These are phyloP conservation scores for Halesus radiatus DNA, from an alignment of 1,140 invertebrate genomes.

Conservation along the genomic window DNA sequence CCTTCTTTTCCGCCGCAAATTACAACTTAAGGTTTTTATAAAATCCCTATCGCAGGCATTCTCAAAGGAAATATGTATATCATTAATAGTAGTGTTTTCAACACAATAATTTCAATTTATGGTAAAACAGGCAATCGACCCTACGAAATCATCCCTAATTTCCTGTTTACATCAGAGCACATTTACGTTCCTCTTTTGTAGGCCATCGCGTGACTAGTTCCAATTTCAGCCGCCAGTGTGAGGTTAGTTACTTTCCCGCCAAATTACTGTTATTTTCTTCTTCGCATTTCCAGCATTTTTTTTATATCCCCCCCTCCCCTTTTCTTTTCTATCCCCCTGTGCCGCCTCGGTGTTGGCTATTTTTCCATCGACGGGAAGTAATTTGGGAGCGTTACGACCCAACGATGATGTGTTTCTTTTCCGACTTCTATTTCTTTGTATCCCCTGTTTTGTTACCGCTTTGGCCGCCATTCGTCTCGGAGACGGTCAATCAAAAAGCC, in stretches of 20 bases:
- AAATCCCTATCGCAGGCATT: too few species aligned
- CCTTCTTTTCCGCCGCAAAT: too few species aligned
- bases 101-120: slow-evolving; percentile 23
- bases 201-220: slow-evolving; percentile 47
- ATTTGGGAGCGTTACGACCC: slow-evolving; percentile 41
- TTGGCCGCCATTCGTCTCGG: slow-evolving; percentile 34
- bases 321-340: neutral
- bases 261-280: slow-evolving; percentile 55
- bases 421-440: slow-evolving; percentile 16
- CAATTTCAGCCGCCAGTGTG: slow-evolving; percentile 38
- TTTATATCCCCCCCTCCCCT: neutral
- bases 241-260: slow-evolving; percentile 51
- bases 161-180: slow-evolving; percentile 35
- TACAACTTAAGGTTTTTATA: too few species aligned
- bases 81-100: neutral
- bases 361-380: slow-evolving; percentile 44
- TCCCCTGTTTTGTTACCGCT: slow-evolving; percentile 29
- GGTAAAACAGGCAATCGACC: slow-evolving; percentile 18
- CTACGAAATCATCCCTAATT: slow-evolving; percentile 30
- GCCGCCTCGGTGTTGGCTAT: neutral
- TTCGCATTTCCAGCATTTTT: slow-evolving; percentile 41
- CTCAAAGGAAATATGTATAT: too few species aligned
- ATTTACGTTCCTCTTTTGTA: neutral
- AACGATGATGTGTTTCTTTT: slow-evolving; percentile 35
- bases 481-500: slow-evolving; percentile 40